Evolutionary conservation across 1,140 invertebrate species (phyloP).

Genomic region (Procambarus clarkii): DNA sequence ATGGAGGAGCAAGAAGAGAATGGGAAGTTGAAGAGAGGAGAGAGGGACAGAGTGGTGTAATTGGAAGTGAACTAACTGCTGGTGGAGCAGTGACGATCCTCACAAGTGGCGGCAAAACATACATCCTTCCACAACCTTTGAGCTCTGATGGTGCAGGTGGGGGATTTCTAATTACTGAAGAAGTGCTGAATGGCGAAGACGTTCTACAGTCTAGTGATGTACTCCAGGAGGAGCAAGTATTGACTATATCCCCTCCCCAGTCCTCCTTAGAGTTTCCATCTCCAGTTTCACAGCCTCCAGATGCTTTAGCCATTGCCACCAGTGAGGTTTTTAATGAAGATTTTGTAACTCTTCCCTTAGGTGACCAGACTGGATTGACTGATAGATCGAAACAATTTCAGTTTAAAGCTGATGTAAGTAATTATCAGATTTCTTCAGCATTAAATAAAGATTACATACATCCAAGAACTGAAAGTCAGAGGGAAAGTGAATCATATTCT

Average conservation of each 20-base stretch:
- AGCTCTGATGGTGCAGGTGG: constrained; percentile 1
- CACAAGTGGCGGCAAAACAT: constrained; percentile 40
- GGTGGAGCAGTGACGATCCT: constrained; percentile 28
- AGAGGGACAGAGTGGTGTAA: background rate
- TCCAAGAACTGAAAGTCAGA: background rate
- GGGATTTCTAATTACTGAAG: constrained; percentile 21
- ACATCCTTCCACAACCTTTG: constrained; percentile 35
- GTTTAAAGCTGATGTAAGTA: constrained; percentile 3
- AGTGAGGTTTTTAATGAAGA: constrained; percentile 52
- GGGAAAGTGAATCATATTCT: constrained; percentile 1
- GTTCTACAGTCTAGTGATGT: constrained; percentile 23
- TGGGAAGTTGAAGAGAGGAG: constrained; percentile 3
- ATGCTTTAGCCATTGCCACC: constrained; percentile 49
- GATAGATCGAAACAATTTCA: constrained; percentile 1
- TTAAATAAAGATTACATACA: constrained; percentile 9
- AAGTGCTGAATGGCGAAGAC: constrained; percentile 19
- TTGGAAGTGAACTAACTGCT: background rate
- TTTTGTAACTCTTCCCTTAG: constrained; percentile 30
- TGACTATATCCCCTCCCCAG: constrained; percentile 36
- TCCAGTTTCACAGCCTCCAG: constrained; percentile 15
- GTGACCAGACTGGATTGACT: background rate
- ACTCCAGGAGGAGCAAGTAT: constrained; percentile 35
- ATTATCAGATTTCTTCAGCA: background rate
- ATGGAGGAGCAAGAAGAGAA: background rate
- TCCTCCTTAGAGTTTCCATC: constrained; percentile 22